Evolutionary conservation across 2,797 vertebrate genomes (phyloP), one percentile per base, ranked within the genome.

Genomic region (Leptatherina wallacei): DNA sequence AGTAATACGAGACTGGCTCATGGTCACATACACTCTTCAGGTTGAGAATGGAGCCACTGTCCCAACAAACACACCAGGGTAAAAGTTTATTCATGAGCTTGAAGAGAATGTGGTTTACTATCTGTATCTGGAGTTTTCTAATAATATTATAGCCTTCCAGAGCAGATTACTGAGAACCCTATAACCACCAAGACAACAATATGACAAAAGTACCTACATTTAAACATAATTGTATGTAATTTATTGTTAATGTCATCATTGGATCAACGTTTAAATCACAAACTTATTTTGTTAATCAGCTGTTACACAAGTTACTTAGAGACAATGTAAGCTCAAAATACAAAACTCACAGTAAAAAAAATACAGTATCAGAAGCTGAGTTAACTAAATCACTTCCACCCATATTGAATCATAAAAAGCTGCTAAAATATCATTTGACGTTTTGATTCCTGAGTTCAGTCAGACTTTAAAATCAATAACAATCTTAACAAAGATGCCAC

Each of bases 31-130:
- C 11, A 42, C 12, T 44, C 47, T n/a, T 0, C 12, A 5, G n/a
- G 3, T 22, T 58, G 30, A 42, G 49, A 2, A 30, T 33, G 30
- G 3, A 30, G 36, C 30, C 29, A 20, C 24, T 8, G 42, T 58
- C 35, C 29, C 22, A 47, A 8, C 24, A 68, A 62, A 68, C 49
- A 60, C 49, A 65, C 11, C 29, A 44, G 27, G 36, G 30, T n/a
- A 7, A 56, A 42, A 66, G 14, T 18, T 44, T 30, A 42, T 6
- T 67, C 42, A 32, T 44, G n/a, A 24, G 13, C n/a, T 14, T 42
- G 40, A 42, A 42, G 20, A n/a, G 16, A 22, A 20, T 22, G 47
- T 22, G n/a, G n/a, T 49, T 49, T 49, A 49, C 47, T 10, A 22
- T n/a, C 47, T 49, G 40, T 16, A 16, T 42, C 16, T 10, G n/a